Evolutionary conservation across 2,113 vertebrate species (phyloP).

Genomic region (Macquaria ambigua): DNA sequence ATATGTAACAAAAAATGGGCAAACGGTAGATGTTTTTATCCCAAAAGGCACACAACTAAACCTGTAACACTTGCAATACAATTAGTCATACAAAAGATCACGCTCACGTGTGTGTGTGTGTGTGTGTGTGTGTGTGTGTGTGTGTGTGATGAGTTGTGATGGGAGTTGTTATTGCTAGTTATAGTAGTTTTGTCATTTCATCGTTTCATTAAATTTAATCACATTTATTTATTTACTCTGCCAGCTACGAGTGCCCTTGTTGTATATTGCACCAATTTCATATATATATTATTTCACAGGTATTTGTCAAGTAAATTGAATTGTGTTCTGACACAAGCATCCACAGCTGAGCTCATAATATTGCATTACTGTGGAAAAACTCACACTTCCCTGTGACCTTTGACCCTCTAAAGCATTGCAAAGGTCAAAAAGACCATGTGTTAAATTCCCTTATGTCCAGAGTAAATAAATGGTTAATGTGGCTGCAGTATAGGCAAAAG

Average conservation of each 20-base stretch:
- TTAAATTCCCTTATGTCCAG: constrained; percentile 1
- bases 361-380: constrained; percentile 10
- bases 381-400: constrained; percentile 7
- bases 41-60: not conserved
- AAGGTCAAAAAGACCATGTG: constrained; percentile 7
- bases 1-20: not conserved
- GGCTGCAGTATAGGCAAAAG: not conserved
- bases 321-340: constrained; percentile 11
- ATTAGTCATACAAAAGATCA: not conserved
- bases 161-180: not conserved
- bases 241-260: not conserved
- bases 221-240: not conserved
- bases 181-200: constrained; percentile 1
- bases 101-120: not conserved
- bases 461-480: constrained; percentile 42
- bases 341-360: not conserved
- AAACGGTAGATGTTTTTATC: not conserved
- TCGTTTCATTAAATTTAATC: not conserved
- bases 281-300: not conserved
- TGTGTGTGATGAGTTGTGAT: not conserved
- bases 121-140: not conserved
- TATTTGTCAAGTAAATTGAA: constrained; percentile 37
- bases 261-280: constrained; percentile 11
- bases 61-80: not conserved
- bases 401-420: constrained; percentile 11